A percentile compares a stretch with the other conserved stretches of the same genome.
Evolutionary conservation across 92 coral and sea anemone genomes (phyloP).

Genomic region (Porites lobata): DNA sequence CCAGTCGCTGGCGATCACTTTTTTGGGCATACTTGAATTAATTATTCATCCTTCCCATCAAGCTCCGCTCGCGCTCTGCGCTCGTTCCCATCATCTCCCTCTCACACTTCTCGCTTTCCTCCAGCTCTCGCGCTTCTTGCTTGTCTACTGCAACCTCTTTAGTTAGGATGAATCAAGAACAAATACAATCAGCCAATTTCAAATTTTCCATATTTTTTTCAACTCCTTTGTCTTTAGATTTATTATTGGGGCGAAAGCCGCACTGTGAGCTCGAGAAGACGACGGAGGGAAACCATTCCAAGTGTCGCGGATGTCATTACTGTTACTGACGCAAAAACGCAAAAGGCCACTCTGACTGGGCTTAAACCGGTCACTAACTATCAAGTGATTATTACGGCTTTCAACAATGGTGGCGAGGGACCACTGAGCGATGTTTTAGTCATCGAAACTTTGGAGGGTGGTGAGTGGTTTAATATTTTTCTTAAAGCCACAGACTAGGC

Average conservation of each 20-base stretch:
- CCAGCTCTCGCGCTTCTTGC: too few species aligned
- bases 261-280: conserved; percentile 44
- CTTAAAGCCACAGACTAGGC: background rate
- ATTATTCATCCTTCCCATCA: too few species aligned
- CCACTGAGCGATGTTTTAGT: conserved; percentile 61
- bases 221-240: conserved; percentile 27
- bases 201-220: too few species aligned
- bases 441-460: conserved; percentile 69
- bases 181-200: too few species aligned
- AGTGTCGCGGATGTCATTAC: conserved; percentile 38
- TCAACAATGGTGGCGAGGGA: conserved; percentile 92
- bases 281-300: conserved; percentile 75
- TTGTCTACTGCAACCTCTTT: too few species aligned
- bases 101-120: too few species aligned
- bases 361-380: conserved; percentile 71
- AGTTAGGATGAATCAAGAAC: too few species aligned
- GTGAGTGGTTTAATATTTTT: conserved; percentile 9
- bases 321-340: conserved; percentile 29
- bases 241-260: conserved; percentile 65
- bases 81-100: too few species aligned
- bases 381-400: conserved; percentile 69
- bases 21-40: too few species aligned
- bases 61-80: too few species aligned
- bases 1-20: too few species aligned
- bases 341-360: conserved; percentile 55